Base-by-base conservation (phyloP, 2,797 vertebrate genomes). In the Etheostoma perlongum region DNA sequence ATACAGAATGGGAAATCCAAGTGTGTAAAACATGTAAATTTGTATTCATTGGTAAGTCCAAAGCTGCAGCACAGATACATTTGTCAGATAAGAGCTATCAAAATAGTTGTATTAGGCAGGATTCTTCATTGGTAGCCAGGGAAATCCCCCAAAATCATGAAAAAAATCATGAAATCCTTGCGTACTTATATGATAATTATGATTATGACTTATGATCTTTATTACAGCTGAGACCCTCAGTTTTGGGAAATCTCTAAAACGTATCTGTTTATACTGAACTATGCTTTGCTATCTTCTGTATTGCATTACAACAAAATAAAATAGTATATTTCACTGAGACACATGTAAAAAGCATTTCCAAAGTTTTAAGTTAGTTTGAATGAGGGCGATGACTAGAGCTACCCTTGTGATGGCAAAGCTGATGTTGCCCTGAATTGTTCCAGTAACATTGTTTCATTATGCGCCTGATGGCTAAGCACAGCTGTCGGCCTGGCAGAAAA, bases 401-500 rank as follows among this genome's bases (percentile, higher is more conserved):
- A 55, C 62, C 49, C 72, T 76, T 9, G 4, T 52, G 78, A 76
- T 79, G 81, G 81, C 70, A 83, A 71, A 52, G 66, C 79, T 70
- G 75, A 85, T 68, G 73, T 59, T 72, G 58, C 42, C 55, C 60
- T 52, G 49, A 83, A 76, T 62, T 67, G 60, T 86, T 76, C 57
- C 78, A 64, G 47, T 55, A 78, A 74, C 68, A 79, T 82, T 82
- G 76, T 78, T 85, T 89, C 74, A 84, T 78, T 86, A 65, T 74
- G 74, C 33, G 55, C 73, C 73, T 90, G 87, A 91, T 48, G 81
- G 82, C 82, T 59, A 63, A 83, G 78, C 85, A 70, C 92, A 93
- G 91, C 90, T 93, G 91, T 81, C 47, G 48, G 40, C 54, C 72
- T 73, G 78, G 79, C 68, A 73, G 78, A 85, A 90, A 89, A 85